phyloP scores from a whole-genome alignment of 2,888 invertebrate genomes.

The Cerastis rubricosa region DNA sequence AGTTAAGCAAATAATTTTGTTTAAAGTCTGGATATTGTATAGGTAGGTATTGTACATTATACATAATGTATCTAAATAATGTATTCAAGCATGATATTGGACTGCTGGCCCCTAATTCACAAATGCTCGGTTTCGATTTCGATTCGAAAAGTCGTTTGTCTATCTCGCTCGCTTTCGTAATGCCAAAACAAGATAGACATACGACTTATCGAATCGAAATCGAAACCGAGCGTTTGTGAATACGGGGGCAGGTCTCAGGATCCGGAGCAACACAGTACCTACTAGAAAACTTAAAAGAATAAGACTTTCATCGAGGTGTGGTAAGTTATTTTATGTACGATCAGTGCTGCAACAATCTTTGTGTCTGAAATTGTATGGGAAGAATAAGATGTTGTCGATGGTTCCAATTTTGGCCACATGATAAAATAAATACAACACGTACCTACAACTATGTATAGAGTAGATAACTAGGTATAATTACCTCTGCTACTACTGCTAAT shows the following conservation, averaged over 20 bases:
- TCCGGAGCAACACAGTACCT: background rate
- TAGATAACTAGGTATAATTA: slow-evolving; percentile 53
- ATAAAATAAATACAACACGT: background rate
- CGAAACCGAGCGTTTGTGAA: no score
- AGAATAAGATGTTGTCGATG: background rate
- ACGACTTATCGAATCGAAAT: no score
- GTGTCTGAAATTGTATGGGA: background rate
- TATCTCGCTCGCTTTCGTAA: no score
- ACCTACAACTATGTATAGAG: background rate
- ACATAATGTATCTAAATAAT: background rate
- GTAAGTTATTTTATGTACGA: background rate
- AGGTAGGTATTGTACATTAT: background rate
- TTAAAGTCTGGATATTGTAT: background rate
- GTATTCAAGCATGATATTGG: background rate
- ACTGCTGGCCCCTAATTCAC: no score
- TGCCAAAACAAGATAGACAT: no score
- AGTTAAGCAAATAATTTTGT: background rate
- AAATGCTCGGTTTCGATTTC: no score
- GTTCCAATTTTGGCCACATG: background rate
- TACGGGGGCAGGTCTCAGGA: background rate
- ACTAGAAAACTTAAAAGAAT: background rate
- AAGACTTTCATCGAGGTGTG: background rate
- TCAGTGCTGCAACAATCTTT: background rate
- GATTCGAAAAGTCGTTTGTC: no score
- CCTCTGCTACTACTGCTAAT: slow-evolving; percentile 88